A percentile compares a stretch with the other conserved stretches of the same genome.
These are phyloP conservation scores for Trichopoda pennipes DNA, from an alignment of 2,888 invertebrate genomes.

Conservation along the genomic window DNA sequence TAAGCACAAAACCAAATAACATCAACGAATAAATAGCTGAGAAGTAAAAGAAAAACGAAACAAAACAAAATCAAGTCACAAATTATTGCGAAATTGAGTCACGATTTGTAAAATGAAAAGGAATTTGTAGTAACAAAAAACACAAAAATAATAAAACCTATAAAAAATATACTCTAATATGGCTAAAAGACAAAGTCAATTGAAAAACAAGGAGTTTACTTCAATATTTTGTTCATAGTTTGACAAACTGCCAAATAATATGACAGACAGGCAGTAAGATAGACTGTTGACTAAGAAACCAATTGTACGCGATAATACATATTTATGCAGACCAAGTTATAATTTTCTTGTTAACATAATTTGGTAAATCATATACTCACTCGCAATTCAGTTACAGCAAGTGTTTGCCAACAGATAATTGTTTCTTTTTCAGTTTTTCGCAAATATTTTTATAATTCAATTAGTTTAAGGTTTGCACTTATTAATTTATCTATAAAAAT, in stretches of 20 bases:
- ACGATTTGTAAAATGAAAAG: conserved; percentile 75
- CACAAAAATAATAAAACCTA: conserved; percentile 25
- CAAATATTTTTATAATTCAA: too few relatives aligned
- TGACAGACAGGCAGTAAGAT: conserved; percentile 60
- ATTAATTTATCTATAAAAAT: too few relatives aligned
- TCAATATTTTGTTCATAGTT: conserved; percentile 27
- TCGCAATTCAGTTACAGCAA: conserved; percentile 42
- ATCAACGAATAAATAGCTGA: conserved; percentile 2
- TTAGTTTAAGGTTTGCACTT: too few relatives aligned
- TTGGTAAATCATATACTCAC: conserved; percentile 25
- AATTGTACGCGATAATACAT: conserved; percentile 14
- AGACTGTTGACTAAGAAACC: conserved; percentile 65
- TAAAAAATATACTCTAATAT: too few relatives aligned
- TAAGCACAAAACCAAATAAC: conserved; percentile 62
- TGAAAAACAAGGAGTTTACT: conserved; percentile 49
- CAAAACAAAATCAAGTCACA: conserved; percentile 69
- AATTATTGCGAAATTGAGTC: conserved; percentile 76
- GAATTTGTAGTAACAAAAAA: conserved; percentile 61
- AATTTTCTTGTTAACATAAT: conserved; percentile 15
- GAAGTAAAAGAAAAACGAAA: conserved; percentile 31
- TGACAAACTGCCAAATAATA: conserved; percentile 64
- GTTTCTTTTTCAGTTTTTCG: too few relatives aligned
- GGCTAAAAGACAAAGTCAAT: conserved; percentile 34
- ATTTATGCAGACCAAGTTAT: conserved; percentile 1
- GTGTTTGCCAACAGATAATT: conserved; percentile 21